Evolutionary conservation across 2,797 vertebrate species (phyloP).

Genomic region (Paramormyrops hopkinsi): DNA sequence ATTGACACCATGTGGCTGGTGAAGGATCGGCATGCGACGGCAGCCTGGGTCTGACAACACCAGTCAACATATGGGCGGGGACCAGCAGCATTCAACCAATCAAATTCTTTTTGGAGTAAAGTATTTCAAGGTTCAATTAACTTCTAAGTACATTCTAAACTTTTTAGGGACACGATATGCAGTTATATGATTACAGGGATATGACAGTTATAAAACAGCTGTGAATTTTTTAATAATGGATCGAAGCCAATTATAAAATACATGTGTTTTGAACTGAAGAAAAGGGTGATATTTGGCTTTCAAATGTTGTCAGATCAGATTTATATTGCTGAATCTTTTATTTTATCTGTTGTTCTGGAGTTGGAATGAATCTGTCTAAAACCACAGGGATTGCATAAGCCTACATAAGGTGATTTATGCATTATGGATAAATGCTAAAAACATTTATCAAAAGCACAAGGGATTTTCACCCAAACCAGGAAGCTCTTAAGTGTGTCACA

Average conservation of each 20-base stretch:
- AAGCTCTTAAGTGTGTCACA: neutral
- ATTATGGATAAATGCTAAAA: neutral
- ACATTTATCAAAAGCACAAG: neutral
- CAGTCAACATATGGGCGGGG: neutral
- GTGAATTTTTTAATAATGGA: slow-evolving; percentile 5
- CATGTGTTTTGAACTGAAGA: slow-evolving; percentile 14
- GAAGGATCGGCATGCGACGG: slow-evolving; percentile 62
- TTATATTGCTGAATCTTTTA: slow-evolving; percentile 14
- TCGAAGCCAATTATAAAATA: neutral
- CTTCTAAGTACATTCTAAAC: slow-evolving; percentile 17
- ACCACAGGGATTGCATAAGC: neutral
- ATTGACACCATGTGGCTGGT: slow-evolving; percentile 78
- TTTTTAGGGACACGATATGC: slow-evolving; percentile 11
- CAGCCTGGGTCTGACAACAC: slow-evolving; percentile 59
- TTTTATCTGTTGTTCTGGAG: neutral
- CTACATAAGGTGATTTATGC: neutral
- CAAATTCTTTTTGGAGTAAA: slow-evolving; percentile 28
- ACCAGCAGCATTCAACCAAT: slow-evolving; percentile 18
- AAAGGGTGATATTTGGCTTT: neutral
- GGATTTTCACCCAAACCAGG: neutral
- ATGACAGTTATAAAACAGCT: neutral
- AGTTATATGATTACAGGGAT: neutral
- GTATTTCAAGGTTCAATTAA: slow-evolving; percentile 34
- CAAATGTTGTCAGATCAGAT: neutral
- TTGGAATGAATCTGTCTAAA: slow-evolving; percentile 5